Evolutionary conservation across 2,113 vertebrate genomes (phyloP), one percentile per base, ranked within the genome.

Genomic region (Capreolus pygargus): DNA sequence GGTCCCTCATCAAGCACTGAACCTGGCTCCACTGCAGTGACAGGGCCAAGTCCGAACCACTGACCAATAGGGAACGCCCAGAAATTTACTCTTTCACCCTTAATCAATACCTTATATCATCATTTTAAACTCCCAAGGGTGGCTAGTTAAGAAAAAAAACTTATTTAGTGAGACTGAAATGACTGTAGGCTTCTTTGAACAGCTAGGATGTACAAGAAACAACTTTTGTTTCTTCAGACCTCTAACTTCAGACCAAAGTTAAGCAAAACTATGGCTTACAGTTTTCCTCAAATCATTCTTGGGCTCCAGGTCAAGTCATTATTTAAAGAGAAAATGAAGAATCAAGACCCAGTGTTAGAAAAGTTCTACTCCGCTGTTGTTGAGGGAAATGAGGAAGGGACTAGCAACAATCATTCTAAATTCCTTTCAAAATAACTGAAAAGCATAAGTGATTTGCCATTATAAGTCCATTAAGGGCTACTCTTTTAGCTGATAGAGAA

Each of bases 321-420:
- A 74, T 76, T 86, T 94, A 89, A 94, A 82, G 67, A 96, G 55
- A 88, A 97, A 93, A 93, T 92, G 74, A 50, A 57, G 70, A 91
- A 83, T 64, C 45, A 95, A 90, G 45, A 89, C 16, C 45, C 84
- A 84, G 36, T 79, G 39, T 83, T 47, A 94, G 36, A 79, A 95
- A 96, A 70, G 76, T 45, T 91, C 55, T 91, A 39, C 58, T 84
- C 92, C 67, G 94, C 89, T 83, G 16, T 47, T 94, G 54, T 30
- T 96, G 27, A 55, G 25, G 70, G 13, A 13, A 87, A 57, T 27
- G 43, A 87, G 27, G 82, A 84, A 90, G 50, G 28, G 5, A 57
- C 54, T 45, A 23, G 39, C 28, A 88, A 70, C 8, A 86, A 54
- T 58, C 52, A 94, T 67, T 94, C n/a, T 57, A 93, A 54, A 90